phyloP scores from a whole-genome alignment of 2,797 vertebrate genomes.

The Pempheris klunzingeri region DNA sequence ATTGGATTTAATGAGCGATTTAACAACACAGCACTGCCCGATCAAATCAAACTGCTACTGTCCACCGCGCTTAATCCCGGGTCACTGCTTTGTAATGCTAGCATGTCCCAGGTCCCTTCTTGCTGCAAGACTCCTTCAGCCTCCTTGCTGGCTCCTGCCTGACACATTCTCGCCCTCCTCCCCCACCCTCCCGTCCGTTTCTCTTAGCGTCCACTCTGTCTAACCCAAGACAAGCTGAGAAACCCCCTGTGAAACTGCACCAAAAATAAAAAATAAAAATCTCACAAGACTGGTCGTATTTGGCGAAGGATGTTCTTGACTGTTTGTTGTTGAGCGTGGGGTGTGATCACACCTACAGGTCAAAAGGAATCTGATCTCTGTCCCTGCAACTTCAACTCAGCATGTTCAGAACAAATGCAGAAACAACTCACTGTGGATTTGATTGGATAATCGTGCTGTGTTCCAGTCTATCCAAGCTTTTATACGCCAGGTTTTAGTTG shows the following conservation, averaged over 20 bases:
- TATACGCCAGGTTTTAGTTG: not conserved
- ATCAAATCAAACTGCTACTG: conserved; percentile 86
- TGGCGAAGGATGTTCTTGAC: conserved; percentile 18
- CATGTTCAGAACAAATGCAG: not conserved
- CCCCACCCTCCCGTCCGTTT: conserved; percentile 28
- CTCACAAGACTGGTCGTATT: conserved; percentile 33
- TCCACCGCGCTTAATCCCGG: conserved; percentile 73
- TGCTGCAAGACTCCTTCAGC: conserved; percentile 20
- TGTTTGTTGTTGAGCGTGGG: conserved; percentile 36
- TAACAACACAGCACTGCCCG: conserved; percentile 81
- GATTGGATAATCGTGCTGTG: not conserved
- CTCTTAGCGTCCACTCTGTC: conserved; percentile 23
- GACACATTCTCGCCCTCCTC: conserved; percentile 47
- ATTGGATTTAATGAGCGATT: conserved; percentile 90
- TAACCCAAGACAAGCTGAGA: conserved; percentile 30
- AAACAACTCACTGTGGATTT: not conserved
- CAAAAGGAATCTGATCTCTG: conserved; percentile 22
- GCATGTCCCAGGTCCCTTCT: conserved; percentile 42
- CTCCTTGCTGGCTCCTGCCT: conserved; percentile 18
- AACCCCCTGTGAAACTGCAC: not conserved
- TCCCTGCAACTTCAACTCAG: not conserved
- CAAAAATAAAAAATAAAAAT: conserved; percentile 23
- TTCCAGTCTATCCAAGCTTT: not conserved
- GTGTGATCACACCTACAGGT: conserved; percentile 58
- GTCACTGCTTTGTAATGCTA: conserved; percentile 75